These are phyloP conservation scores for Cinclus cinclus DNA, from an alignment of 2,113 vertebrate species.

Conservation along the genomic window DNA sequence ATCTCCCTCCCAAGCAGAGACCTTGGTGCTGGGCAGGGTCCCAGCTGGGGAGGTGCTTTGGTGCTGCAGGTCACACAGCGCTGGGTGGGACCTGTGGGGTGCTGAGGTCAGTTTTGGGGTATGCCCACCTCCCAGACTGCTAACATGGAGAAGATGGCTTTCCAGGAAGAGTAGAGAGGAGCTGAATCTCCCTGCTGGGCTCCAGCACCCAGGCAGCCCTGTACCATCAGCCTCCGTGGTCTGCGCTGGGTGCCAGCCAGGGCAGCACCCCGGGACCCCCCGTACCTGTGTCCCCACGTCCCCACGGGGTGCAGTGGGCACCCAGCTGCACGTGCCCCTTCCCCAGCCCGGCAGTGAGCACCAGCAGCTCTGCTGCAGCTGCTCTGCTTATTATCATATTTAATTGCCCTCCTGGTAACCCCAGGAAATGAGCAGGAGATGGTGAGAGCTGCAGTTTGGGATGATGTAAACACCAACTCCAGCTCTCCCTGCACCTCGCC, in stretches of 20 bases:
- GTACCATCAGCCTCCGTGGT: rapidly evolving
- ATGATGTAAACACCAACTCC: conserved; percentile 66
- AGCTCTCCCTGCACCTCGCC: neutral
- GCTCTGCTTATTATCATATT: conserved; percentile 76
- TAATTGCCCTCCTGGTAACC: conserved; percentile 74
- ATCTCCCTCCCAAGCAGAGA: neutral
- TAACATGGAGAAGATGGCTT: rapidly evolving
- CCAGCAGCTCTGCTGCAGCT: conserved; percentile 43
- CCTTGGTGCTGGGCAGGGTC: neutral
- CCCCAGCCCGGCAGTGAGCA: neutral
- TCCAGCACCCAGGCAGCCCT: neutral
- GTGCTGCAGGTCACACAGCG: neutral
- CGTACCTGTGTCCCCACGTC: rapidly evolving
- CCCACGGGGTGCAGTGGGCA: rapidly evolving
- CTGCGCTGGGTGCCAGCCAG: neutral
- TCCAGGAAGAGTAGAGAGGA: rapidly evolving
- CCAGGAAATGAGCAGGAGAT: conserved; percentile 52
- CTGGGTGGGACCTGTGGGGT: neutral
- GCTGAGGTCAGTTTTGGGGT: neutral
- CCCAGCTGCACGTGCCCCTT: neutral
- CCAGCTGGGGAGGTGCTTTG: neutral
- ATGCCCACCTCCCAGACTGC: rapidly evolving
- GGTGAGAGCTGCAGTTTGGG: conserved; percentile 27
- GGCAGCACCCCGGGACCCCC: neutral
- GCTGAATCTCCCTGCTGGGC: neutral